Conservation (phyloP, 2,888 invertebrate genomes). For the Drosophila paramelanica region DNA sequence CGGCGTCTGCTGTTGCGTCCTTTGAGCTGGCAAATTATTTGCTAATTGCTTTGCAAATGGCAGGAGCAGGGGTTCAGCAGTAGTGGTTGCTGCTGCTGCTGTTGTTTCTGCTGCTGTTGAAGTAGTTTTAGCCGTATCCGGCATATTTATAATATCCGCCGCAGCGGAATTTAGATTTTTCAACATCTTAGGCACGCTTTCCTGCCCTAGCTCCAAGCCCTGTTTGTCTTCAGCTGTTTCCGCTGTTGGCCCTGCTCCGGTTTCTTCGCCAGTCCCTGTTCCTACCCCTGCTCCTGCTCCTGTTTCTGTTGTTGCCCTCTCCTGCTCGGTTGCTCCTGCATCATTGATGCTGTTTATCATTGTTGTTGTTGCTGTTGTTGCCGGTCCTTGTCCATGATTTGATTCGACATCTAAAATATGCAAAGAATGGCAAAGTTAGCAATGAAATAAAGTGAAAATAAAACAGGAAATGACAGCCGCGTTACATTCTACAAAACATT, state of each 20-base stretch:
- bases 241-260: conserved; percentile 28
- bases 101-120: conserved; percentile 21
- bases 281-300: conserved; percentile 12
- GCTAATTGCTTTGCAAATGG: conserved; percentile 68
- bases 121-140: conserved; percentile 53
- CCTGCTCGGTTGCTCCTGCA: conserved; percentile 42
- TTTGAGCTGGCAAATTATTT: conserved; percentile 70
- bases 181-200: conserved; percentile 59
- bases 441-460: conserved; percentile 73
- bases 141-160: conserved; percentile 77
- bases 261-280: conserved; percentile 21
- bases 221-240: conserved; percentile 43
- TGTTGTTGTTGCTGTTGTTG: conserved; percentile 47
- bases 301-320: conserved; percentile 16
- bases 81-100: conserved; percentile 27
- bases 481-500: conserved; percentile 69
- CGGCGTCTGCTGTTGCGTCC: conserved; percentile 33
- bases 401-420: conserved; percentile 80
- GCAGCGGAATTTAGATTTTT: conserved; percentile 73
- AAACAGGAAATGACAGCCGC: conserved; percentile 78
- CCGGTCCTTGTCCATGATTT: conserved; percentile 72
- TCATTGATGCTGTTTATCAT: conserved; percentile 50
- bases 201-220: conserved; percentile 25
- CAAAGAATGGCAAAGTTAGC: conserved; percentile 69
- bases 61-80: conserved; percentile 21